A percentile compares a stretch with the other conserved stretches of the same genome.
Evolutionary conservation across 2,888 invertebrate species (phyloP).

Genomic region (Trachelus stipa): DNA sequence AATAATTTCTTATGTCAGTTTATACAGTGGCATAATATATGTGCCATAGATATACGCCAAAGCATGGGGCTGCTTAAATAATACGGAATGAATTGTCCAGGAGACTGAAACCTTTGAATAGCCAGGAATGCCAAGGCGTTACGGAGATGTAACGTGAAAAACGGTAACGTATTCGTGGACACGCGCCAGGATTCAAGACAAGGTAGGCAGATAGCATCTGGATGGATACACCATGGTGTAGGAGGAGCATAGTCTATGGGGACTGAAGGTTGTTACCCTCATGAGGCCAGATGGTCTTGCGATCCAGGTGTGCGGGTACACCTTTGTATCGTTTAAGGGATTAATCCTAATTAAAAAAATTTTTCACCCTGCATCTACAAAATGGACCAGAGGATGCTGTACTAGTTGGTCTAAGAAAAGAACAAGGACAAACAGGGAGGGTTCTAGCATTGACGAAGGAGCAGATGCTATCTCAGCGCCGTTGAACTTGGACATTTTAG

Average conservation of each 20-base stretch:
- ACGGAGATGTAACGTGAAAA: not conserved
- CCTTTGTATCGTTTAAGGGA: constrained; percentile 24
- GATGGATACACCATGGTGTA: constrained; percentile 3
- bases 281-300: constrained; percentile 32
- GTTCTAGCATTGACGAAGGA: constrained; percentile 11
- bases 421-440: not conserved
- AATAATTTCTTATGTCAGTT: not conserved
- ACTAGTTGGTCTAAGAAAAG: not conserved
- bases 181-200: constrained; percentile 36
- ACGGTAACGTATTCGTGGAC: constrained; percentile 36
- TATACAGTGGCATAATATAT: not conserved
- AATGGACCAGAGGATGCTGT: not conserved
- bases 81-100: not conserved
- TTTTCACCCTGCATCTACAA: not conserved
- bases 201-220: constrained; percentile 7
- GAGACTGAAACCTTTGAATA: not conserved
- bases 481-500: constrained; percentile 12
- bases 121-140: not conserved
- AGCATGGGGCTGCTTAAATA: not conserved
- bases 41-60: not conserved
- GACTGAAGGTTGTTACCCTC: constrained; percentile 27
- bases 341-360: constrained; percentile 29
- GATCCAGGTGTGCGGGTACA: constrained; percentile 33
- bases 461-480: constrained; percentile 27
- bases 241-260: constrained; percentile 4